A percentile compares a stretch with the other conserved stretches of the same genome.
Conservation (phyloP, 2,113 vertebrate species). For the Peucedramus taeniatus region DNA sequence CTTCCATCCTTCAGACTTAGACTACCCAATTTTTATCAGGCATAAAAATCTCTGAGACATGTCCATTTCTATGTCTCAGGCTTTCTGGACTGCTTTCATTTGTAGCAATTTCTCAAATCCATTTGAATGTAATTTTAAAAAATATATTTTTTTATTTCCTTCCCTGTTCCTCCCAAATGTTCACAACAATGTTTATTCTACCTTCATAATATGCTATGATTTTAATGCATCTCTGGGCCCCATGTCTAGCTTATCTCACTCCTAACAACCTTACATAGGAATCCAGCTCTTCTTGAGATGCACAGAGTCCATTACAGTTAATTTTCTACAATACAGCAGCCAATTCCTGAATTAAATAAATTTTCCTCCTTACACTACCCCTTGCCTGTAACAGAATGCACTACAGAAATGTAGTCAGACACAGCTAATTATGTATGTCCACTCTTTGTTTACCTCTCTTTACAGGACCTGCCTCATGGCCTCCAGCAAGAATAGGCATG, state of each 20-base stretch:
- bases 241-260: neutral
- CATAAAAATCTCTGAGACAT: neutral
- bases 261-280: neutral
- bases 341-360: neutral
- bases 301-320: neutral
- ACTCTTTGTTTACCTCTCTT: neutral
- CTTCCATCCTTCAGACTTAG: neutral
- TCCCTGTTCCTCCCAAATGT: neutral
- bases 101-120: neutral
- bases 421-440: neutral
- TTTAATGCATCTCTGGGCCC: neutral
- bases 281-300: neutral
- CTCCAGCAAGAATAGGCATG: neutral
- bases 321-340: neutral
- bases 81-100: neutral
- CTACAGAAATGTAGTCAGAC: neutral
- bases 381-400: neutral
- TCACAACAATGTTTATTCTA: neutral
- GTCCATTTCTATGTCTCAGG: neutral
- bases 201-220: fast-evolving
- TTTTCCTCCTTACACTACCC: neutral
- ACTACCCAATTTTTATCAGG: neutral
- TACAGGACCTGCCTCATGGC: neutral
- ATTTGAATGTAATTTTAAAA: neutral
- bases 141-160: neutral